Conservation (phyloP, 2,113 vertebrate genomes). For the Chaetura pelagica region DNA sequence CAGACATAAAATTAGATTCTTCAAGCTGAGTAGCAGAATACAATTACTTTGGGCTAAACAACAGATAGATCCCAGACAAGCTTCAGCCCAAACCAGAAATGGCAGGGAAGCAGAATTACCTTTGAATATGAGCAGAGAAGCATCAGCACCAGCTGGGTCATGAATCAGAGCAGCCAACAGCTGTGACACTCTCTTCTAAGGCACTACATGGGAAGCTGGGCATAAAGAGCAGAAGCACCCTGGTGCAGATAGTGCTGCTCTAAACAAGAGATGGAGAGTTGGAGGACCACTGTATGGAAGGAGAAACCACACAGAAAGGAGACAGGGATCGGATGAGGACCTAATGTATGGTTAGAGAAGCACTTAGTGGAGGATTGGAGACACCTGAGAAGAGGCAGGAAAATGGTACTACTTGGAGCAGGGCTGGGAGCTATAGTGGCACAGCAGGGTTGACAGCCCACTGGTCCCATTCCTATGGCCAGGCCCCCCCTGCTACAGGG, state of each 20-base stretch:
- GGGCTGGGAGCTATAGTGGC: not conserved
- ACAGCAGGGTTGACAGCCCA: not conserved
- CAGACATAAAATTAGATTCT: not conserved
- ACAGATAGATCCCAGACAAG: not conserved
- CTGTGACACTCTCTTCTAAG: not conserved
- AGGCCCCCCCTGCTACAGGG: not conserved
- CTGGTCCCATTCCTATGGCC: not conserved
- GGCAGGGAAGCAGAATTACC: not conserved
- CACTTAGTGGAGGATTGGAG: not conserved
- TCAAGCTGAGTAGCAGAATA: not conserved
- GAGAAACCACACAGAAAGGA: not conserved
- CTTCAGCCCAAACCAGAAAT: not conserved
- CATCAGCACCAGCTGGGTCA: not conserved
- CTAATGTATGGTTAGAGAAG: not conserved
- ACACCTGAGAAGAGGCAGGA: not conserved
- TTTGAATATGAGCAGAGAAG: not conserved
- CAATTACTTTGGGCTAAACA: not conserved
- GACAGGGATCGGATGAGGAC: not conserved
- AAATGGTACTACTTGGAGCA: not conserved
- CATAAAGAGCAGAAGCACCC: not conserved
- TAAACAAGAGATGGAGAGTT: not conserved
- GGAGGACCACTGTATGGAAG: not conserved
- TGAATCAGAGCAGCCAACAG: not conserved
- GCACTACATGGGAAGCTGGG: not conserved
- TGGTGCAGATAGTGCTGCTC: rapidly evolving